A percentile compares a stretch with the other conserved stretches of the same genome.
Evolutionary conservation across 2,113 vertebrate genomes (phyloP).

Genomic region (Dendrocopos noguchii): DNA sequence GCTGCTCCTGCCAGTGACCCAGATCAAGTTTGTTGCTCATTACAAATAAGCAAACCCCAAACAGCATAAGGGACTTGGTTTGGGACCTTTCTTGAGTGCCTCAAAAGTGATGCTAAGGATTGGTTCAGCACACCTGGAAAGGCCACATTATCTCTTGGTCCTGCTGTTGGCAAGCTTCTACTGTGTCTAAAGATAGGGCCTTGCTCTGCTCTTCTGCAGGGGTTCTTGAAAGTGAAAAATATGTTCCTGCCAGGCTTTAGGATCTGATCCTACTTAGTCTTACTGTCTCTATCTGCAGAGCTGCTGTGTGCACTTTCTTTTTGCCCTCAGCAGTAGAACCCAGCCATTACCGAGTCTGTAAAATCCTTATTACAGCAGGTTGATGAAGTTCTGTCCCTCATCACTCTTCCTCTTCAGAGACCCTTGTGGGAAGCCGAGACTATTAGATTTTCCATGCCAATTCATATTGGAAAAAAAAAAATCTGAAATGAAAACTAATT

Average conservation of each 20-base stretch:
- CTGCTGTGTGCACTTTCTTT: not conserved
- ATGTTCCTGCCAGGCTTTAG: accelerated
- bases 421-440: not conserved
- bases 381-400: not conserved
- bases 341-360: not conserved
- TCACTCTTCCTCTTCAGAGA: not conserved
- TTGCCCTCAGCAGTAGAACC: not conserved
- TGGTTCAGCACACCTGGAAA: not conserved
- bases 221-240: not conserved
- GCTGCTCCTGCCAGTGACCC: not conserved
- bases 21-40: not conserved
- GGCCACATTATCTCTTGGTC: accelerated
- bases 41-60: accelerated
- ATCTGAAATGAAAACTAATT: constrained; percentile 53
- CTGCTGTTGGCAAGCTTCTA: not conserved
- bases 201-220: accelerated
- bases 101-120: accelerated
- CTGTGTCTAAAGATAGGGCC: not conserved
- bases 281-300: accelerated
- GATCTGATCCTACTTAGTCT: accelerated
- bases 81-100: not conserved
- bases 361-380: not conserved
- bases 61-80: not conserved
- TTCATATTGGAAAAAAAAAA: constrained; percentile 18
- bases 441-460: constrained; percentile 33